Percentiles rank a stretch among this genome's conserved stretches.
Evolutionary conservation across 1,140 invertebrate species (phyloP).

Genomic region (Agrilus planipennis): DNA sequence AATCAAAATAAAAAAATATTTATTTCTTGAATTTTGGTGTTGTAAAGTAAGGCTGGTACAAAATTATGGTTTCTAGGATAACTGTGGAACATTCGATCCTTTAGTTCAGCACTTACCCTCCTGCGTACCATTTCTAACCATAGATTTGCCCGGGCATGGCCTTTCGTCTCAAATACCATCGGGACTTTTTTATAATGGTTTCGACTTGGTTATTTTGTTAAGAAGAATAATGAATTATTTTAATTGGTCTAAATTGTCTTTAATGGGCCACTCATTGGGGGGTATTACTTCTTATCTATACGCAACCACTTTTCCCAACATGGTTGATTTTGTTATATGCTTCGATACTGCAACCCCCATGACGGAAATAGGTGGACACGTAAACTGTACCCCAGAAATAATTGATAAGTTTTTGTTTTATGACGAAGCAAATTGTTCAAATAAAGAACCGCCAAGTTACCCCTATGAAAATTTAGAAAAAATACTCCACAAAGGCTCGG

Average conservation of each 20-base stretch:
- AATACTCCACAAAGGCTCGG: slow-evolving; percentile 14
- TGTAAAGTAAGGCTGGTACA: no score
- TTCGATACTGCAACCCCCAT: slow-evolving; percentile 46
- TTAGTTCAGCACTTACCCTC: slow-evolving; percentile 47
- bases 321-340: slow-evolving; percentile 46
- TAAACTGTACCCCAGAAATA: no score
- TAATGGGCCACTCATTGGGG: slow-evolving; percentile 55
- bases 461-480: slow-evolving; percentile 40
- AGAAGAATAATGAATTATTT: slow-evolving; percentile 48
- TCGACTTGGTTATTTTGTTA: slow-evolving; percentile 41
- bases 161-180: slow-evolving; percentile 49
- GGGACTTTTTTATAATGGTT: slow-evolving; percentile 46
- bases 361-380: no score
- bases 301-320: slow-evolving; percentile 43
- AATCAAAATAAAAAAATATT: no score
- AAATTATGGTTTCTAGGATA: slow-evolving; percentile 49
- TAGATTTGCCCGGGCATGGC: slow-evolving; percentile 62
- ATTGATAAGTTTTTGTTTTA: slow-evolving; percentile 38
- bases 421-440: slow-evolving; percentile 31
- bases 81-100: slow-evolving; percentile 57
- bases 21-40: no score
- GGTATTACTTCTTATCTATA: slow-evolving; percentile 45
- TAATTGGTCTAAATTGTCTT: slow-evolving; percentile 53
- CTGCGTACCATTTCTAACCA: slow-evolving; percentile 44
- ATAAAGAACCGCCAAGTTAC: slow-evolving; percentile 45